phyloP scores from a whole-genome alignment of 2,888 invertebrate species.

The Orthosia incerta region DNA sequence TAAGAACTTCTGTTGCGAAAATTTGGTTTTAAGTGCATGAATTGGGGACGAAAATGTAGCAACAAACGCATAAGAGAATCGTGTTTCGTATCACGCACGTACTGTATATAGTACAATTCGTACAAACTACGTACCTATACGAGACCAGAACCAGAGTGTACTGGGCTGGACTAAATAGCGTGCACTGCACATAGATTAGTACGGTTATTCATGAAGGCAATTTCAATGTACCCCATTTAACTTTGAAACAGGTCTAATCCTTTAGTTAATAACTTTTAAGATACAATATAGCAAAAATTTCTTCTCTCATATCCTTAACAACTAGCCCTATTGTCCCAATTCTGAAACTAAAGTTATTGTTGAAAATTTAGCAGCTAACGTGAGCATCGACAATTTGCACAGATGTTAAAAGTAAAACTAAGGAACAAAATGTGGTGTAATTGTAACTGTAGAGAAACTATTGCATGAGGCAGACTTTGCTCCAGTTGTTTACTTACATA shows the following conservation, averaged over 20 bases:
- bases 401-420: constrained; percentile 59
- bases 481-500: constrained; percentile 44
- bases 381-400: constrained; percentile 65
- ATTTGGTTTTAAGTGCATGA: background rate
- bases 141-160: background rate
- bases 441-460: constrained; percentile 54
- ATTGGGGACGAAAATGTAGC: constrained; percentile 14
- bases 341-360: constrained; percentile 19
- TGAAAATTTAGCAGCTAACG: constrained; percentile 38
- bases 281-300: background rate
- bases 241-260: background rate
- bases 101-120: too few relatives aligned
- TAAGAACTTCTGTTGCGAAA: constrained; percentile 27
- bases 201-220: background rate
- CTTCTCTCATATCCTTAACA: background rate
- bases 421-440: constrained; percentile 41
- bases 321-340: background rate
- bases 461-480: constrained; percentile 50
- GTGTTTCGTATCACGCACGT: background rate
- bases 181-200: background rate
- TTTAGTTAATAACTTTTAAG: background rate
- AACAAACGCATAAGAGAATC: background rate
- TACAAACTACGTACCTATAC: background rate
- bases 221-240: constrained; percentile 5
- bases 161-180: background rate